Conservation (phyloP, 2,888 invertebrate species). For the Andricus curvator region DNA sequence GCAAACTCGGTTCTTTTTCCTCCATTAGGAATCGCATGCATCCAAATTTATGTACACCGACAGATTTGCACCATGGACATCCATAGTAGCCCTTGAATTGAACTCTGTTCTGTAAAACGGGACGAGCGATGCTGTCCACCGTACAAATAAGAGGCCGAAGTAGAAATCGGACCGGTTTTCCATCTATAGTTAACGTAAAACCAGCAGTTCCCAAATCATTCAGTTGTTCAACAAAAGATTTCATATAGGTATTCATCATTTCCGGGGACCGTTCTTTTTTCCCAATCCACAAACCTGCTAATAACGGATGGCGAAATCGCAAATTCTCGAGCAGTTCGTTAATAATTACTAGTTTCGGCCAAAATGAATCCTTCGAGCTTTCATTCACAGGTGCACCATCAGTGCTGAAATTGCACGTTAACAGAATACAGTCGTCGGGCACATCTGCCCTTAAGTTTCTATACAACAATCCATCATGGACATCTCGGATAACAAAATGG, state of each 20-base stretch:
- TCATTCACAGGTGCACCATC: no score
- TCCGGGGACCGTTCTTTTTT: conserved; percentile 32
- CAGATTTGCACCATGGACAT: conserved; percentile 30
- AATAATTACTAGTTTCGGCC: no score
- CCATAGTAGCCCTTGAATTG: conserved; percentile 26
- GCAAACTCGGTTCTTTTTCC: neutral
- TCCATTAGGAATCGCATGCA: conserved; percentile 33
- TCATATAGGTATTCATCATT: conserved; percentile 27
- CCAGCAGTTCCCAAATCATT: neutral
- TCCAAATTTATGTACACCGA: neutral
- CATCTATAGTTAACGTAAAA: neutral
- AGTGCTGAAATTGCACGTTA: no score
- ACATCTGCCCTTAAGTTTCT: no score
- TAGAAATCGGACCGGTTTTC: neutral
- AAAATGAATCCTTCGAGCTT: no score
- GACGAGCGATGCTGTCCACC: neutral
- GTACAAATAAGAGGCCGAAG: conserved; percentile 6
- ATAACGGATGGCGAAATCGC: neutral
- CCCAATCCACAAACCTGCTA: conserved; percentile 37
- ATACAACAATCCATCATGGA: no score
- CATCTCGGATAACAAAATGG: no score
- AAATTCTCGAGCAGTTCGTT: no score
- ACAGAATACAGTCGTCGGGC: no score
- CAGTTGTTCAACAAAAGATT: conserved; percentile 1
- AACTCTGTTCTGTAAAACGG: no score